Percentiles rank a stretch among this genome's conserved stretches.
Evolutionary conservation across 2,888 invertebrate genomes (phyloP).

Genomic region (Eurytoma adleriae): DNA sequence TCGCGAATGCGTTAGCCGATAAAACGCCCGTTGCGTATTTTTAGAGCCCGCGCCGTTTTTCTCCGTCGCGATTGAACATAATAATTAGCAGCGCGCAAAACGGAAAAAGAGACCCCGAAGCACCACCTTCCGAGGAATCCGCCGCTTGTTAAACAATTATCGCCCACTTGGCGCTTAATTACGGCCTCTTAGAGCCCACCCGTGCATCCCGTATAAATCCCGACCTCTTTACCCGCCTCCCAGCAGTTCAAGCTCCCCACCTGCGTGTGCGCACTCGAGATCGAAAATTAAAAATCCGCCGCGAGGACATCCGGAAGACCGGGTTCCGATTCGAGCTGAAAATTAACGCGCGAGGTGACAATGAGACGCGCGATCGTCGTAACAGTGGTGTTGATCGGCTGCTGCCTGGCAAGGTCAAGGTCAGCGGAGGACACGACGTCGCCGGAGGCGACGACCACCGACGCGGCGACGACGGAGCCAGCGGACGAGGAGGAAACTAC

Average conservation of each 20-base stretch:
- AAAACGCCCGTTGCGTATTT: too few relatives aligned
- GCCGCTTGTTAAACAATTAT: conserved; percentile 38
- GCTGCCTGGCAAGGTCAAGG: conserved; percentile 18
- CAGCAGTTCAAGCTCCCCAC: neutral
- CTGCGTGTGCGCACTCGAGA: neutral
- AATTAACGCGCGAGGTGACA: neutral
- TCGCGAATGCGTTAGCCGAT: too few relatives aligned
- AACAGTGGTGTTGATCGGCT: conserved; percentile 9
- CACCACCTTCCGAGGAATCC: conserved; percentile 15
- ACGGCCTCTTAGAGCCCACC: conserved; percentile 30
- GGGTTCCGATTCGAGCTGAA: neutral
- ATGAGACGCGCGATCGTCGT: neutral
- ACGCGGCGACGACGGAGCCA: neutral
- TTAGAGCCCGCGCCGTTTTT: too few relatives aligned
- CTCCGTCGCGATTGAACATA: conserved; percentile 1
- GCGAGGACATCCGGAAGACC: neutral
- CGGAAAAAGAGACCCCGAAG: neutral
- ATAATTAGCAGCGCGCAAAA: neutral
- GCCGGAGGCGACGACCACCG: neutral
- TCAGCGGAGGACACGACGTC: neutral
- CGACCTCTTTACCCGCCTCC: conserved; percentile 24
- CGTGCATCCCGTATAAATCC: conserved; percentile 44
- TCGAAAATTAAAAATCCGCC: neutral
- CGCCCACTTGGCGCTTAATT: conserved; percentile 23
- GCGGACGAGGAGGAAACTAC: too few relatives aligned